These are phyloP conservation scores for Augochlora pura DNA, from an alignment of 1,140 invertebrate species.

Conservation along the genomic window DNA sequence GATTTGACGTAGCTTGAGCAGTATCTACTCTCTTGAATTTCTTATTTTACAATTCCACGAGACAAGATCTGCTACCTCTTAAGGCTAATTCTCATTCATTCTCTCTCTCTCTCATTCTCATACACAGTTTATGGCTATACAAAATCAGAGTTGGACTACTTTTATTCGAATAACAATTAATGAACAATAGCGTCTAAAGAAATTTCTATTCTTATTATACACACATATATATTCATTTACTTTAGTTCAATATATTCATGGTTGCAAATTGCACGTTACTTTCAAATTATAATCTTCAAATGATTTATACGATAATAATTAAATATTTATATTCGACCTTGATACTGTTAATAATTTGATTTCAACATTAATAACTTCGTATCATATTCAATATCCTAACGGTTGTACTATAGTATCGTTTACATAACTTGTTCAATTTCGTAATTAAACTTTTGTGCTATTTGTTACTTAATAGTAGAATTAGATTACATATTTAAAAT, in stretches of 20 bases:
- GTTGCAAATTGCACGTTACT: neutral
- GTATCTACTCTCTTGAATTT: conserved; percentile 25
- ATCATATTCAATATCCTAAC: neutral
- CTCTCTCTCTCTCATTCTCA: conserved; percentile 7
- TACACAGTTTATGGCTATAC: conserved; percentile 39
- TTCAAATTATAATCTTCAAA: neutral
- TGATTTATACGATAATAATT: neutral
- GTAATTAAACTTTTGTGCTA: neutral
- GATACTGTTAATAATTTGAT: neutral
- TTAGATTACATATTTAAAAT: neutral
- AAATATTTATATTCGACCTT: neutral
- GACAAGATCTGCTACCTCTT: conserved; percentile 18
- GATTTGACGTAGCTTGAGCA: conserved; percentile 18
- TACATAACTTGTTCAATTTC: neutral
- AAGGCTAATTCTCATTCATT: conserved; percentile 19
- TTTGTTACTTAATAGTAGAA: neutral
- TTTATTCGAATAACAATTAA: conserved; percentile 40
- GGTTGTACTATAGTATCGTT: neutral
- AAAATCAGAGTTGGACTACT: conserved; percentile 44
- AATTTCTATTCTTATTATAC: neutral
- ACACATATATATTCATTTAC: neutral
- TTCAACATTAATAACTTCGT: neutral
- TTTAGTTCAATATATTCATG: neutral
- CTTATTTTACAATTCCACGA: conserved; percentile 27
- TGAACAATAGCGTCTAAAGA: neutral